Percentiles rank a stretch among this genome's conserved stretches.
phyloP scores from a whole-genome alignment of 2,888 invertebrate genomes.

The Orthonychiurus folsomi region DNA sequence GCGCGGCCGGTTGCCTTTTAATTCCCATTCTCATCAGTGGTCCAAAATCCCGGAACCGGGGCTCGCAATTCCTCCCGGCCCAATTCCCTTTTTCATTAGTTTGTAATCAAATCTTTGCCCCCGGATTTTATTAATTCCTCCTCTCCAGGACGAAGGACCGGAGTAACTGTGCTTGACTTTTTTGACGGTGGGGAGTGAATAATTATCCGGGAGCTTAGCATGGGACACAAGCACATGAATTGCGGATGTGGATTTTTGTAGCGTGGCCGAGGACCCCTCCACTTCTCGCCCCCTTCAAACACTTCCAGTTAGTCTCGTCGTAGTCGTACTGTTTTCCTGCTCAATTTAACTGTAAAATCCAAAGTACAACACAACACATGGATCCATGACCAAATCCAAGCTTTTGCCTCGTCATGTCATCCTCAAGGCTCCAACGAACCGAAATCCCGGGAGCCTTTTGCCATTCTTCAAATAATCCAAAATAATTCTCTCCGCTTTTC shows the following conservation, averaged over 20 bases:
- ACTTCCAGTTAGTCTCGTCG: no score
- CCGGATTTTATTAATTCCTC: neutral
- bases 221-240: no score
- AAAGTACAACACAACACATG: neutral
- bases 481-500: neutral
- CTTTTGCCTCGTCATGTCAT: slow-evolving; percentile 7
- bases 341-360: neutral
- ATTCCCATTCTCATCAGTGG: neutral
- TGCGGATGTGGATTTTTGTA: no score
- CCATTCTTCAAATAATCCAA: neutral
- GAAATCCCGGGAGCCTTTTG: neutral
- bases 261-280: neutral
- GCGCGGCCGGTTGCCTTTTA: no score
- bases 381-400: neutral
- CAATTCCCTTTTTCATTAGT: slow-evolving; percentile 1
- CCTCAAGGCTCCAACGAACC: neutral
- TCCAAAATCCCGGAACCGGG: neutral
- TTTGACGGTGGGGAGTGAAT: neutral
- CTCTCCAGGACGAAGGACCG: neutral
- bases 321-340: neutral
- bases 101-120: neutral
- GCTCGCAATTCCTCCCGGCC: no score
- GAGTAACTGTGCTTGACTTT: neutral
- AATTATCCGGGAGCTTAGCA: neutral
- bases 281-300: neutral